phyloP scores from a whole-genome alignment of 1,140 invertebrate species.

The Tetragonula clypearis region DNA sequence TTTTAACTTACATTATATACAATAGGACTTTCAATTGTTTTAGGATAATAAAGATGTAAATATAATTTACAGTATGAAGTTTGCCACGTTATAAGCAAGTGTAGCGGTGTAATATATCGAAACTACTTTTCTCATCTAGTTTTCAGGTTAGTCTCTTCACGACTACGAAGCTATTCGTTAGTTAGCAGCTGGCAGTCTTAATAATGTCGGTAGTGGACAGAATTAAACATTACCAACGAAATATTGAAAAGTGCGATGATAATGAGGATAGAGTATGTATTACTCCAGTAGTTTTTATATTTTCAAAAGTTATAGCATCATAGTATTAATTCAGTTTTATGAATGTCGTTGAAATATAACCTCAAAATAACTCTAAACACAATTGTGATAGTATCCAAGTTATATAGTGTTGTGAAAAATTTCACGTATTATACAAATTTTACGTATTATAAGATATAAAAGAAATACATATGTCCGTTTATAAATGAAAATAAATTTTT shows the following conservation, averaged over 20 bases:
- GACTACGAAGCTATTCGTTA: background rate
- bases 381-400: background rate
- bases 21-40: too few species aligned
- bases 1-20: too few species aligned
- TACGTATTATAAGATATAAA: background rate
- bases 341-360: conserved; percentile 19
- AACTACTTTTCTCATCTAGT: too few species aligned
- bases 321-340: background rate
- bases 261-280: conserved; percentile 83
- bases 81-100: too few species aligned
- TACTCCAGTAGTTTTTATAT: background rate
- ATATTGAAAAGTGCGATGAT: conserved; percentile 84
- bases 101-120: too few species aligned
- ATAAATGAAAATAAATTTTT: conserved; percentile 2
- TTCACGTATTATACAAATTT: background rate
- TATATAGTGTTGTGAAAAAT: background rate
- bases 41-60: too few species aligned
- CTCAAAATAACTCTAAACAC: background rate
- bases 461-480: background rate
- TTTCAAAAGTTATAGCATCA: background rate
- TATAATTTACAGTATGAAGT: too few species aligned
- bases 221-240: conserved; percentile 85
- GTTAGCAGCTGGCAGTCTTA: conserved; percentile 61
- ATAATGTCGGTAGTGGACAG: conserved; percentile 77
- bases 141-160: too few species aligned